These are phyloP conservation scores for Dissostichus mawsoni DNA, from an alignment of 2,113 vertebrate genomes.

Conservation along the genomic window DNA sequence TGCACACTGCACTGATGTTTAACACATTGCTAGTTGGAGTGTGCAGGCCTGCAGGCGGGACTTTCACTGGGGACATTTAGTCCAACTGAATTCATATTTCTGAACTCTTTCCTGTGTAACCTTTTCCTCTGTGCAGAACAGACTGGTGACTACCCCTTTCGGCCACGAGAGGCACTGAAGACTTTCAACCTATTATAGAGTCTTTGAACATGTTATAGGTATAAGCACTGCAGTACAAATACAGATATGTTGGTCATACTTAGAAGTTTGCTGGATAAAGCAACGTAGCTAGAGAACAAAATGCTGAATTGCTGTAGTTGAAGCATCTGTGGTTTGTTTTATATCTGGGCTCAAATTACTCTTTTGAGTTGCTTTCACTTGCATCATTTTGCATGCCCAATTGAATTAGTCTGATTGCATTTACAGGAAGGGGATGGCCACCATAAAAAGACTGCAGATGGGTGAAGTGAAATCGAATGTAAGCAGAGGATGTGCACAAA, in stretches of 20 bases:
- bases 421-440: slow-evolving; percentile 68
- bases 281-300: slow-evolving; percentile 43
- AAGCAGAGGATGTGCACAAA: slow-evolving; percentile 68
- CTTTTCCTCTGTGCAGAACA: background rate
- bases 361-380: slow-evolving; percentile 70
- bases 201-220: slow-evolving; percentile 19
- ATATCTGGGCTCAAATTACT: slow-evolving; percentile 62
- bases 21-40: slow-evolving; percentile 26
- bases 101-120: slow-evolving; percentile 24
- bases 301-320: slow-evolving; percentile 28
- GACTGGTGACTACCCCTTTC: background rate
- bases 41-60: slow-evolving; percentile 28
- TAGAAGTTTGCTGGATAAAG: slow-evolving; percentile 21
- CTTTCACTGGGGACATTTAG: slow-evolving; percentile 35
- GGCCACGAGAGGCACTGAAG: slow-evolving; percentile 36
- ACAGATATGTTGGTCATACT: slow-evolving; percentile 40
- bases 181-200: slow-evolving; percentile 1
- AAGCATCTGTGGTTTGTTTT: slow-evolving; percentile 64
- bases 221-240: slow-evolving; percentile 7
- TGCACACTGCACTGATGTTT: slow-evolving; percentile 4
- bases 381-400: slow-evolving; percentile 72
- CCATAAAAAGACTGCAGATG: slow-evolving; percentile 73
- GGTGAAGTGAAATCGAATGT: slow-evolving; percentile 69
- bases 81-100: slow-evolving; percentile 36
- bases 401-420: slow-evolving; percentile 75